phyloP scores from a whole-genome alignment of 2,113 vertebrate genomes.

The Cepphus grylle region DNA sequence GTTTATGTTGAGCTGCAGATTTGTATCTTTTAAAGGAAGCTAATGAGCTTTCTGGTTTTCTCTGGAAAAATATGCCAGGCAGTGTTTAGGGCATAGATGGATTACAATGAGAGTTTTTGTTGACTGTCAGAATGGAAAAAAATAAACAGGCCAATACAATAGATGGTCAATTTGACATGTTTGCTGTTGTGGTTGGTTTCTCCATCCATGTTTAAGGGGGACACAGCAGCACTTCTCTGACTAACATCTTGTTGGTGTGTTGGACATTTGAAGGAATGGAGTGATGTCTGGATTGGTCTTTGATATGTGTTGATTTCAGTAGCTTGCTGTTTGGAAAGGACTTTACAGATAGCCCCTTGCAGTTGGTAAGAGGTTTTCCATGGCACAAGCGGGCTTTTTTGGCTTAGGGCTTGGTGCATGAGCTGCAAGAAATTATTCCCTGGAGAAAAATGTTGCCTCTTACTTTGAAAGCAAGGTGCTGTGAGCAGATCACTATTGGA shows the following conservation, averaged over 20 bases:
- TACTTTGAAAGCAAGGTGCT: background rate
- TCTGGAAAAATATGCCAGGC: background rate
- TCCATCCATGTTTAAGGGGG: background rate
- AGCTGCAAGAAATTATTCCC: background rate
- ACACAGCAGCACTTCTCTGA: background rate
- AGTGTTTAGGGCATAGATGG: background rate
- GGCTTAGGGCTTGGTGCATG: background rate
- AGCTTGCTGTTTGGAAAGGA: background rate
- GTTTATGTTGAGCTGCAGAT: background rate
- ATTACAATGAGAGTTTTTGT: background rate
- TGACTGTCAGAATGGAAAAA: background rate
- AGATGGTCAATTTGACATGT: background rate
- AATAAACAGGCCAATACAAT: background rate
- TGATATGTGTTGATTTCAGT: background rate
- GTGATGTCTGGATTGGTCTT: background rate
- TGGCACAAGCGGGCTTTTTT: background rate
- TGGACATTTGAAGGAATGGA: background rate
- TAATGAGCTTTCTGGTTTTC: background rate
- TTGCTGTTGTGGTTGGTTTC: background rate
- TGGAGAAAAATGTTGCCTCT: background rate
- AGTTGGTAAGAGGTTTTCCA: background rate
- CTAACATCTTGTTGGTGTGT: background rate
- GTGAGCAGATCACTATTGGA: background rate
- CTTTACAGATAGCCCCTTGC: background rate
- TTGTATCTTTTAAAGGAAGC: background rate